A percentile compares a stretch with the other conserved stretches of the same genome.
These are phyloP conservation scores for Phocides pigmalion DNA, from an alignment of 1,140 invertebrate genomes.

Conservation along the genomic window DNA sequence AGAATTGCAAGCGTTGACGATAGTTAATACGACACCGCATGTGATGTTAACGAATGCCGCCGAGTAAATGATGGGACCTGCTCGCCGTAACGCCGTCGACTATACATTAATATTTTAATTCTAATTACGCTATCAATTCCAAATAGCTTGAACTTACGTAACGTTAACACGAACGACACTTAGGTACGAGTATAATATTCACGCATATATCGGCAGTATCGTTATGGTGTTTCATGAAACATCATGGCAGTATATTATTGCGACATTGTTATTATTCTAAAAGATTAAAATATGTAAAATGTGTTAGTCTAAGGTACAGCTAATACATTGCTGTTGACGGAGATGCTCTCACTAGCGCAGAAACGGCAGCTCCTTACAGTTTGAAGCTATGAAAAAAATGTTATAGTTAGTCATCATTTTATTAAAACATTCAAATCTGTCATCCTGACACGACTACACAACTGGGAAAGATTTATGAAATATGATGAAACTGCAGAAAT, in stretches of 20 bases:
- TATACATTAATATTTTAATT: constrained; percentile 19
- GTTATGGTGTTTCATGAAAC: constrained; percentile 28
- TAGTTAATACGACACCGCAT: not conserved
- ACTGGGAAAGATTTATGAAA: not conserved
- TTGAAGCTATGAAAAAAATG: constrained; percentile 38
- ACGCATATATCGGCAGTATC: constrained; percentile 30
- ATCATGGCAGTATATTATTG: constrained; percentile 51
- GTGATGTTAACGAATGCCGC: not conserved
- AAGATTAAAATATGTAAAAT: constrained; percentile 17
- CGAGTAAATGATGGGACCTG: not conserved
- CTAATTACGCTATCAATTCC: constrained; percentile 40
- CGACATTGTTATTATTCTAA: constrained; percentile 20
- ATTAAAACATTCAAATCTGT: too few relatives aligned
- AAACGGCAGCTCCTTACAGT: constrained; percentile 34
- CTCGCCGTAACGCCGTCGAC: not conserved
- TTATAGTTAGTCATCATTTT: not conserved
- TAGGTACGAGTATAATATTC: constrained; percentile 23
- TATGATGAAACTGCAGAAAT: too few relatives aligned
- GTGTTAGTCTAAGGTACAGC: constrained; percentile 11
- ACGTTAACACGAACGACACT: constrained; percentile 26
- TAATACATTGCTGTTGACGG: constrained; percentile 21
- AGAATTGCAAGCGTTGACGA: constrained; percentile 1
- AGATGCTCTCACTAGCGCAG: constrained; percentile 16
- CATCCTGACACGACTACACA: too few relatives aligned
- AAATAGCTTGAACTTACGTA: constrained; percentile 26